phyloP scores from a whole-genome alignment of 2,888 invertebrate species.

The Chloroclystis v-ata region DNA sequence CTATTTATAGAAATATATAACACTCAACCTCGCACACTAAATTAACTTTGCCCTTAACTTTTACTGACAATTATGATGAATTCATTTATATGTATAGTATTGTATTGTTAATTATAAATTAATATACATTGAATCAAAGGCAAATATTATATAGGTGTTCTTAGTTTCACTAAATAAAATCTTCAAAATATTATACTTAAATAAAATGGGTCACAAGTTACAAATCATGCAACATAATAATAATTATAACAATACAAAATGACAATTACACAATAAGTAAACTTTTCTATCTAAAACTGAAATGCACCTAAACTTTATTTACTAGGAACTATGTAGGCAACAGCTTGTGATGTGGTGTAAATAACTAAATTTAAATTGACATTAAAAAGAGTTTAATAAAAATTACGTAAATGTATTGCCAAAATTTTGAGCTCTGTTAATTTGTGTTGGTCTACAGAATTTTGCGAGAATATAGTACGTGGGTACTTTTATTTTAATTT shows the following conservation, averaged over 20 bases:
- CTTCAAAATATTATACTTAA: background rate
- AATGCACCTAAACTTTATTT: conserved; percentile 64
- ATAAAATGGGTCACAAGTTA: conserved; percentile 14
- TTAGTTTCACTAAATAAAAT: background rate
- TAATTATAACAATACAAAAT: conserved; percentile 36
- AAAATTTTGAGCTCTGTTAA: background rate
- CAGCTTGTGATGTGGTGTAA: conserved; percentile 4
- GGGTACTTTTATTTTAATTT: background rate
- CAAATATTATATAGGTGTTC: background rate
- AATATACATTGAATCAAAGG: background rate
- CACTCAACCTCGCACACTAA: conserved; percentile 5
- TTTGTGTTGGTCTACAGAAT: background rate
- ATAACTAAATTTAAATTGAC: background rate
- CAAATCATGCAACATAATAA: conserved; percentile 35
- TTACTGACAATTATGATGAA: background rate
- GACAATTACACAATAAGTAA: conserved; percentile 28
- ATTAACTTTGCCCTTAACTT: conserved; percentile 8
- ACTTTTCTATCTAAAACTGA: conserved; percentile 45
- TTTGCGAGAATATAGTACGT: background rate
- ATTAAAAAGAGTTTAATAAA: background rate
- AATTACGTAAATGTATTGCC: background rate
- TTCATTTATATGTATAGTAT: too few species aligned
- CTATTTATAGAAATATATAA: conserved; percentile 17
- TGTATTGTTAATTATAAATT: too few species aligned
- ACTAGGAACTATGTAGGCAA: conserved; percentile 59